phyloP scores from a whole-genome alignment of 2,797 vertebrate species.

The Sebastes elongatus region DNA sequence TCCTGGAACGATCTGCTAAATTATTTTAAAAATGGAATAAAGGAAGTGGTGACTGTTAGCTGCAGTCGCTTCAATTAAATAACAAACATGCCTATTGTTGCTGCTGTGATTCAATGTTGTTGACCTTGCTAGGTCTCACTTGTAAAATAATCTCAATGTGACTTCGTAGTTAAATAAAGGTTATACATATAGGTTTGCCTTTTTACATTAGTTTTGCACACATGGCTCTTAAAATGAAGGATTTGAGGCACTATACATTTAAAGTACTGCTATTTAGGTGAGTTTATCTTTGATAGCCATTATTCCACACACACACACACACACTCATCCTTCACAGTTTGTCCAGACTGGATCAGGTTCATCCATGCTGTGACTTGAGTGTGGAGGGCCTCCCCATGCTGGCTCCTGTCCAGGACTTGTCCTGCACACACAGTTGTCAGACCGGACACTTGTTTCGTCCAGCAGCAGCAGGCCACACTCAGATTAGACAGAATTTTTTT shows the following conservation, averaged over 20 bases:
- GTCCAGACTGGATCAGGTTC: slow-evolving; percentile 1
- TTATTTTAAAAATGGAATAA: too few relatives aligned
- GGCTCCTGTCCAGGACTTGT: slow-evolving; percentile 41
- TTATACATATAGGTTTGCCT: background rate
- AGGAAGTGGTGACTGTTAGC: too few relatives aligned
- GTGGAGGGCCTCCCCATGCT: slow-evolving; percentile 20
- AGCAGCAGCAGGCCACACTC: slow-evolving; percentile 8
- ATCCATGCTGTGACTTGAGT: slow-evolving; percentile 19
- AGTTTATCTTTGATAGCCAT: background rate
- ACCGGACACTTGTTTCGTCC: slow-evolving; percentile 12
- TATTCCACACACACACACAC: background rate
- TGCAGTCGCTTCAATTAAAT: too few relatives aligned
- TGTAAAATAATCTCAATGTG: too few relatives aligned
- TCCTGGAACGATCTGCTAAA: too few relatives aligned
- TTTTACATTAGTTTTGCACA: background rate
- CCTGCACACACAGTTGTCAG: slow-evolving; percentile 10
- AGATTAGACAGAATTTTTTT: slow-evolving; percentile 27
- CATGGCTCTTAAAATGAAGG: background rate
- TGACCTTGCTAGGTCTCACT: too few relatives aligned
- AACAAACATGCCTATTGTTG: too few relatives aligned
- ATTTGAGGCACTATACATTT: background rate
- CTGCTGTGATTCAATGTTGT: too few relatives aligned
- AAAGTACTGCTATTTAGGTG: background rate
- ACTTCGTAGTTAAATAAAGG: too few relatives aligned
- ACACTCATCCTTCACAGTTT: background rate